Percentiles rank a stretch among this genome's conserved stretches.
Evolutionary conservation across 2,113 vertebrate genomes (phyloP).

Genomic region (Catharus fuscescens): DNA sequence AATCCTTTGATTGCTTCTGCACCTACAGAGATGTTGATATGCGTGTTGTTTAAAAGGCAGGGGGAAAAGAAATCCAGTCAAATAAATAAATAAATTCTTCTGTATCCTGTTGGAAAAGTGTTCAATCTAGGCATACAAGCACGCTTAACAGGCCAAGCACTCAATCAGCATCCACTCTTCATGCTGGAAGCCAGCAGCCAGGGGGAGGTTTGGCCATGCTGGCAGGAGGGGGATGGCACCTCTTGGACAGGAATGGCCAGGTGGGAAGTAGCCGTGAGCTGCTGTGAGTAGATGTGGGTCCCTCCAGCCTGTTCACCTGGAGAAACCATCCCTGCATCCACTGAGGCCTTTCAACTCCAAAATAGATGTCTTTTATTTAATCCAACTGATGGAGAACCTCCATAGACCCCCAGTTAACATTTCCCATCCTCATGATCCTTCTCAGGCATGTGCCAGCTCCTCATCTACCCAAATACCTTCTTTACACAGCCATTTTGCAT

Average conservation of each 20-base stretch:
- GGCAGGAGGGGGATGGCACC: neutral
- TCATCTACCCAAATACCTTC: neutral
- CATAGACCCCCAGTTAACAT: neutral
- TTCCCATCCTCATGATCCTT: neutral
- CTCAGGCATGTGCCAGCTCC: neutral
- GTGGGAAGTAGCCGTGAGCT: neutral
- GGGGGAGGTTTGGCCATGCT: accelerated
- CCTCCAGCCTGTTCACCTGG: neutral
- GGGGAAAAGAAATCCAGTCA: neutral
- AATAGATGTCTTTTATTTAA: neutral
- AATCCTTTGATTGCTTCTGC: neutral
- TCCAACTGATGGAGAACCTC: neutral
- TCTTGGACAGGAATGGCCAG: neutral
- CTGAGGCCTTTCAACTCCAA: neutral
- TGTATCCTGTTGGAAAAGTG: neutral
- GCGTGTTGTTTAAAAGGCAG: neutral
- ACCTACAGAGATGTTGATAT: neutral
- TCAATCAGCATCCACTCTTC: neutral
- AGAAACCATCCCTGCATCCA: neutral
- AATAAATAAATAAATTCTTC: neutral
- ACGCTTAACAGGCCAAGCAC: neutral
- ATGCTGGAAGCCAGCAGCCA: neutral
- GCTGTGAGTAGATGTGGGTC: neutral
- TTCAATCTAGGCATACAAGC: neutral
- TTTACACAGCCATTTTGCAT: neutral